These are phyloP conservation scores for Euura saliciscinereae DNA, from an alignment of 1,140 invertebrate species.

Conservation along the genomic window DNA sequence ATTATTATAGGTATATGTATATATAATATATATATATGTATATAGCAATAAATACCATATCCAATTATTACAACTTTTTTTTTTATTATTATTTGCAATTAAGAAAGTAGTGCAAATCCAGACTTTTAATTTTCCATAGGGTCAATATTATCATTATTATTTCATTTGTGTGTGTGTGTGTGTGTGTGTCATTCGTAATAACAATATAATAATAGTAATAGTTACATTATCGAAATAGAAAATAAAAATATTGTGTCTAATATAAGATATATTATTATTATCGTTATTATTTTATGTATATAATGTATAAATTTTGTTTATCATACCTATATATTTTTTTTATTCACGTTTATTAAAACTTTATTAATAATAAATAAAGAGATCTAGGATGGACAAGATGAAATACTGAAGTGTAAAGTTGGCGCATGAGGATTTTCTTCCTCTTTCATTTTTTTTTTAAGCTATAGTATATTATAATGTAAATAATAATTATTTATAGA, in stretches of 20 bases:
- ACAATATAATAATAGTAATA: background rate
- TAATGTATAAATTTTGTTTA: background rate
- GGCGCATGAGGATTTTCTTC: background rate
- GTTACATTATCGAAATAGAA: background rate
- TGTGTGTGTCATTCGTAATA: background rate
- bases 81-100: background rate
- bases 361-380: background rate
- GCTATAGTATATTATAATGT: no score
- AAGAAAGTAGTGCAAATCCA: slow-evolving; percentile 14
- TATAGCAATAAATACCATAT: no score
- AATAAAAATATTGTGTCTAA: background rate
- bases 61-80: no score
- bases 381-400: slow-evolving; percentile 18
- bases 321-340: background rate
- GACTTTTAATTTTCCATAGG: slow-evolving; percentile 4
- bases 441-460: no score
- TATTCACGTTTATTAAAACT: background rate
- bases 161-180: no score
- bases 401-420: slow-evolving; percentile 18
- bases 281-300: background rate
- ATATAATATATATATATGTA: background rate
- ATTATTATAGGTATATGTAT: no score
- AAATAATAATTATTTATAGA: no score
- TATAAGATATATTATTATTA: slow-evolving; percentile 5
- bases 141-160: background rate